Base-by-base conservation (phyloP, 2,113 vertebrate genomes). In the Spheniscus mendiculus region DNA sequence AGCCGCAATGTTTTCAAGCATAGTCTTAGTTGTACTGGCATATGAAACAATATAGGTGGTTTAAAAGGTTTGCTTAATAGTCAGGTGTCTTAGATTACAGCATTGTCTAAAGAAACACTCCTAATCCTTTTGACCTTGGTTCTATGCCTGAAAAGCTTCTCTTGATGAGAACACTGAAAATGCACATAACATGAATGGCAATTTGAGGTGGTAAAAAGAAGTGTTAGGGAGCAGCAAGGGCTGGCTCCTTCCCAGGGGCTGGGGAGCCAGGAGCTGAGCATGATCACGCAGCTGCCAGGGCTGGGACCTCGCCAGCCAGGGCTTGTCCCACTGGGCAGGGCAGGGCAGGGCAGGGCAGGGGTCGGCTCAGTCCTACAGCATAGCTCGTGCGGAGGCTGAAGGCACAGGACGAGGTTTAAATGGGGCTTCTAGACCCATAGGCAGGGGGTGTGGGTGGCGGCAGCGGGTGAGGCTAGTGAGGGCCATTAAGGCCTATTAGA, bases 381-480 rank as follows among this genome's bases (percentile, higher is more conserved):
- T 2, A 12, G 63, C n/a, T n/a, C n/a, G n/a, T n/a, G n/a, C n/a
- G n/a, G n/a, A n/a, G n/a, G n/a, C n/a, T n/a, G n/a, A n/a, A n/a
- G n/a, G n/a, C 44, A 13, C 20, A 11, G 36, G 0, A 4, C 1
- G 0, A 40, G 69, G 12, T 36, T 55, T 34, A 12, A 22, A 15
- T 34, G 45, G 69, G 56, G 13, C n/a, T 62, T 21, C 69, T 49
- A 65, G 30, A 65, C 6, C 9, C 32, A 5, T 3, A 19, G 49
- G 38, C 30, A 19, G 42, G 10, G 40, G 8, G 10, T 49, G 42
- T 56, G 65, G 9, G 26, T 36, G 16, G 7, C 6, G 26, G 17
- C 14, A 65, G 19, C 20, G 40, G 30, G 4, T 12, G 47, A 30
- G 27, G 40, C 16, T 50, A 5, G 23, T 18, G 34, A n/a, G 42